phyloP scores from a whole-genome alignment of 2,888 invertebrate species.

The Cotesia congregata region DNA sequence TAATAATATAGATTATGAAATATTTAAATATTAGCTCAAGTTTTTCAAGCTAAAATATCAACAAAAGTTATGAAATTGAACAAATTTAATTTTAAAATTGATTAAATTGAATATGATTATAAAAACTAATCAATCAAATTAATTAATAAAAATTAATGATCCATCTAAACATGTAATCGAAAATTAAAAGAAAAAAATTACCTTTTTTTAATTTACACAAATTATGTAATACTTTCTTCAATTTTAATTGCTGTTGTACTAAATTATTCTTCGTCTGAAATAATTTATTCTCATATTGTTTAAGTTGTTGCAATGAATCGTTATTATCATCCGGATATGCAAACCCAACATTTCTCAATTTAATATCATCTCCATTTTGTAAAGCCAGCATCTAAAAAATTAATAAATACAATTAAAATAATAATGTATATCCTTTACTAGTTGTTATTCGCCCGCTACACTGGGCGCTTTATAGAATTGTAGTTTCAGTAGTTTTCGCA shows the following conservation, averaged over 20 bases:
- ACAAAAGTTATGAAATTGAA: no score
- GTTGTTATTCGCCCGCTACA: no score
- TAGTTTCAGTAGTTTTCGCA: no score
- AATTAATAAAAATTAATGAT: no score
- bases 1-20: no score
- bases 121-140: no score
- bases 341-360: conserved; percentile 77
- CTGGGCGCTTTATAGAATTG: no score
- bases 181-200: conserved; percentile 50
- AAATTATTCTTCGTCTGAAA: conserved; percentile 76
- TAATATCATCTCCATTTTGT: conserved; percentile 74
- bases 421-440: neutral
- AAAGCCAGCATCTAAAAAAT: conserved; percentile 75
- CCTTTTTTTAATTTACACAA: conserved; percentile 69
- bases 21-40: no score
- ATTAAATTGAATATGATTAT: no score
- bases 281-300: conserved; percentile 77
- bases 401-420: conserved; percentile 25
- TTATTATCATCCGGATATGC: conserved; percentile 75
- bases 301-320: conserved; percentile 78
- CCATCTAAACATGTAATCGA: no score
- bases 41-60: no score
- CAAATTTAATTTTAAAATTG: no score
- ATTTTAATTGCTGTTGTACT: conserved; percentile 75
- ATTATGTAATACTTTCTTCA: conserved; percentile 71